These are phyloP conservation scores for Hydrochoerus hydrochaeris DNA, from an alignment of 2,113 vertebrate genomes.

Conservation along the genomic window DNA sequence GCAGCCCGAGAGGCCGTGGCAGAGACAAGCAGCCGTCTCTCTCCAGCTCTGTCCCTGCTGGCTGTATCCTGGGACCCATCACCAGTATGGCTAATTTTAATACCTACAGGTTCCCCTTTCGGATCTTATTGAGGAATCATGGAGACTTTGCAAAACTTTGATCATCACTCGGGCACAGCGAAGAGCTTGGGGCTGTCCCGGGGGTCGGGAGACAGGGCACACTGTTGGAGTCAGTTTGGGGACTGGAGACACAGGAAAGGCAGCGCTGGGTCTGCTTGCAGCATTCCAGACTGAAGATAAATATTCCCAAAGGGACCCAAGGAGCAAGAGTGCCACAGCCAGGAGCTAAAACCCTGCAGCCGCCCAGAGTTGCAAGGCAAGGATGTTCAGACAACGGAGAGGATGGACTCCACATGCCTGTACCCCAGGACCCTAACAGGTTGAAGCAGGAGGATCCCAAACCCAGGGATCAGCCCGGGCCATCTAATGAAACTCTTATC, in stretches of 20 bases:
- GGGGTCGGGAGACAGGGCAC: background rate
- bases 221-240: background rate
- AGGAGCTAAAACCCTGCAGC: background rate
- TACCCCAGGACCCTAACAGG: background rate
- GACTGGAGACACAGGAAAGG: background rate
- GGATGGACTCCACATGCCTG: background rate
- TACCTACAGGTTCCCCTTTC: background rate
- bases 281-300: slow-evolving; percentile 35
- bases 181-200: background rate
- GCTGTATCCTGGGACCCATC: background rate
- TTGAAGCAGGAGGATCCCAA: background rate
- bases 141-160: background rate
- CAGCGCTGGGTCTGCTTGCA: background rate
- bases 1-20: background rate
- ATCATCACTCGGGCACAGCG: background rate
- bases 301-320: background rate
- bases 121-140: background rate
- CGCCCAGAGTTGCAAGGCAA: background rate
- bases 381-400: background rate
- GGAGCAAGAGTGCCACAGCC: background rate
- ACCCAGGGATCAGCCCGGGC: background rate
- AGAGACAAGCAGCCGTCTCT: background rate
- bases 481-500: background rate
- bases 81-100: background rate
- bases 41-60: background rate